phyloP scores from a whole-genome alignment of 1,140 invertebrate genomes.

The Drosophila baimaii region DNA sequence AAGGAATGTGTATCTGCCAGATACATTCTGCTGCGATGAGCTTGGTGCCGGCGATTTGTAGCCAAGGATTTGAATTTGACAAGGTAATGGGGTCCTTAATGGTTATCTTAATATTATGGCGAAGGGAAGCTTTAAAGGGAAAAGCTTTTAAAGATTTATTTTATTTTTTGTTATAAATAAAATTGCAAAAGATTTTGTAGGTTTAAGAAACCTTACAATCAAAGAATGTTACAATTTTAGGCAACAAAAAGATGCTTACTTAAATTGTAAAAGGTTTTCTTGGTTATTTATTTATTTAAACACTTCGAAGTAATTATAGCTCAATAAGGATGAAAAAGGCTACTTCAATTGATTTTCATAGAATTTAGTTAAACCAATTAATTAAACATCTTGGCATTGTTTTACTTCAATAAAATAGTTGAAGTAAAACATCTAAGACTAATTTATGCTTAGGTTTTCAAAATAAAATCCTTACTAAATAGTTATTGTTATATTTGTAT shows the following conservation, averaged over 20 bases:
- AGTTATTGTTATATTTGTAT: too few species aligned
- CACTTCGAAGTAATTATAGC: too few species aligned
- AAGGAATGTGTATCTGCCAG: constrained; percentile 8
- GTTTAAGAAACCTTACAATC: neutral
- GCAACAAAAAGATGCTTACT: too few species aligned
- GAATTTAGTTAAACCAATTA: too few species aligned
- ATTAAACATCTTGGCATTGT: too few species aligned
- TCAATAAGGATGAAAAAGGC: too few species aligned
- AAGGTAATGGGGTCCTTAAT: constrained; percentile 16
- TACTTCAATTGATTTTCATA: too few species aligned
- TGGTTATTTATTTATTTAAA: neutral
- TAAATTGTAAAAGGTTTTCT: neutral
- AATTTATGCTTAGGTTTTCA: too few species aligned
- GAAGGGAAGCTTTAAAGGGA: neutral
- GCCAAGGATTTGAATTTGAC: constrained; percentile 6
- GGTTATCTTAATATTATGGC: neutral
- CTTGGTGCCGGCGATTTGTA: constrained; percentile 12
- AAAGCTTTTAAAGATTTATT: neutral
- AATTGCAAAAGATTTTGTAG: neutral
- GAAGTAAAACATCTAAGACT: too few species aligned
- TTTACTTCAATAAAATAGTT: too few species aligned
- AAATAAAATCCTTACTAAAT: too few species aligned
- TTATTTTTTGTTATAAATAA: neutral
- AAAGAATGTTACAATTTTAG: neutral
- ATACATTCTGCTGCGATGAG: neutral